Conservation (phyloP, 2,888 invertebrate species). For the Sylvicola cinctus region DNA sequence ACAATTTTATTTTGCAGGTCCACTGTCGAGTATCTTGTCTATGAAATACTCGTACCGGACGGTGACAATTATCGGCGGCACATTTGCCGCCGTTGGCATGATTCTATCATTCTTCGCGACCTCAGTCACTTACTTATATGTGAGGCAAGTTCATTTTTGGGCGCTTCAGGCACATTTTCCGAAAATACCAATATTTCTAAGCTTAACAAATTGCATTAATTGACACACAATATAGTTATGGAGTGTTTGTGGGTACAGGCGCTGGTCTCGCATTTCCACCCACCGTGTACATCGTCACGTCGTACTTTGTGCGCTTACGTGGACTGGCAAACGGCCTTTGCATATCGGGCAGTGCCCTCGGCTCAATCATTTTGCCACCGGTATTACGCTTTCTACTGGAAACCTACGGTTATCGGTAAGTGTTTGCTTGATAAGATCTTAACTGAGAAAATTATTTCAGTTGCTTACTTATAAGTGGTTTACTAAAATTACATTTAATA, state of each 20-base stretch:
- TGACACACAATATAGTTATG: conserved; percentile 37
- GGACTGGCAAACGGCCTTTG: conserved; percentile 75
- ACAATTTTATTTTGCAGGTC: conserved; percentile 35
- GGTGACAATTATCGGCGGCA: conserved; percentile 64
- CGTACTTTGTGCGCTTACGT: conserved; percentile 57
- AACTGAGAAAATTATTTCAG: conserved; percentile 1
- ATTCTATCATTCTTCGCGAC: conserved; percentile 63
- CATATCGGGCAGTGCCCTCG: conserved; percentile 72
- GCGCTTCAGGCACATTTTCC: neutral
- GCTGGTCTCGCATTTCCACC: conserved; percentile 75
- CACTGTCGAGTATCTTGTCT: conserved; percentile 64
- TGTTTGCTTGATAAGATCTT: neutral
- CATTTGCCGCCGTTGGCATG: conserved; percentile 65
- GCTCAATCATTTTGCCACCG: conserved; percentile 68
- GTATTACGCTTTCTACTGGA: conserved; percentile 47
- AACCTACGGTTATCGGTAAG: conserved; percentile 53
- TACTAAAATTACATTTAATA: conserved; percentile 10
- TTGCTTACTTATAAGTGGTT: conserved; percentile 3
- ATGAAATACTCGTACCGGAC: conserved; percentile 66
- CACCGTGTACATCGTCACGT: conserved; percentile 75
- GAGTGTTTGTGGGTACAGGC: conserved; percentile 61
- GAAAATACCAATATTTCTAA: conserved; percentile 1
- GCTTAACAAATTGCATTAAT: conserved; percentile 2
- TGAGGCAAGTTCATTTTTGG: conserved; percentile 35
- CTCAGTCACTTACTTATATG: conserved; percentile 55